Conservation (phyloP, 2,113 vertebrate genomes). For the Phasianus colchicus region DNA sequence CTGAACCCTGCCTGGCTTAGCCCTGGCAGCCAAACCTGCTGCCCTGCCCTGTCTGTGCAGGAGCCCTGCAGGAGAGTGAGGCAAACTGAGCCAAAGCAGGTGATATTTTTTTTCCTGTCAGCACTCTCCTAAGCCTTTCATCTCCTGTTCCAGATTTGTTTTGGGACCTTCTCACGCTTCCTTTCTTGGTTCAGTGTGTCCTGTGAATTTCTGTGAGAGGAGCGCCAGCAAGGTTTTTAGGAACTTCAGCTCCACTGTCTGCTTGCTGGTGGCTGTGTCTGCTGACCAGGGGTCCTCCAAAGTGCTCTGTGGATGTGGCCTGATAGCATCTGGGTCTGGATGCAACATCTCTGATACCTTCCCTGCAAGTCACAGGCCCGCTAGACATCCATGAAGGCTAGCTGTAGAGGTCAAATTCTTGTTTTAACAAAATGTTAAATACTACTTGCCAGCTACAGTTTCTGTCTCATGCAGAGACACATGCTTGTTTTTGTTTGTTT, state of each 20-base stretch:
- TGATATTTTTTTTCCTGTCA: background rate
- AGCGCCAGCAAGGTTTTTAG: accelerated
- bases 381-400: background rate
- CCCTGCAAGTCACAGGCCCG: background rate
- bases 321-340: background rate
- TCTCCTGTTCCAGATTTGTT: background rate
- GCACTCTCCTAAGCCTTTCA: background rate
- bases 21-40: background rate
- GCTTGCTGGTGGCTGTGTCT: background rate
- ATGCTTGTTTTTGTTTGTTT: background rate
- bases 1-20: background rate
- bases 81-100: background rate
- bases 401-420: background rate
- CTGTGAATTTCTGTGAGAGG: background rate
- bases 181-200: background rate
- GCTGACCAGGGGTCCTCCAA: background rate
- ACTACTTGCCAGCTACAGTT: background rate
- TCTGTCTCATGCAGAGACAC: background rate
- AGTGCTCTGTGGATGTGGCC: background rate
- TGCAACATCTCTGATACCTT: background rate
- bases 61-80: background rate
- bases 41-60: background rate
- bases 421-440: background rate
- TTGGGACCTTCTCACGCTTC: background rate
- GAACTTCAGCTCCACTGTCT: background rate